Base-by-base conservation (phyloP, 2,888 invertebrate genomes). In the Calliphora vomitoria region DNA sequence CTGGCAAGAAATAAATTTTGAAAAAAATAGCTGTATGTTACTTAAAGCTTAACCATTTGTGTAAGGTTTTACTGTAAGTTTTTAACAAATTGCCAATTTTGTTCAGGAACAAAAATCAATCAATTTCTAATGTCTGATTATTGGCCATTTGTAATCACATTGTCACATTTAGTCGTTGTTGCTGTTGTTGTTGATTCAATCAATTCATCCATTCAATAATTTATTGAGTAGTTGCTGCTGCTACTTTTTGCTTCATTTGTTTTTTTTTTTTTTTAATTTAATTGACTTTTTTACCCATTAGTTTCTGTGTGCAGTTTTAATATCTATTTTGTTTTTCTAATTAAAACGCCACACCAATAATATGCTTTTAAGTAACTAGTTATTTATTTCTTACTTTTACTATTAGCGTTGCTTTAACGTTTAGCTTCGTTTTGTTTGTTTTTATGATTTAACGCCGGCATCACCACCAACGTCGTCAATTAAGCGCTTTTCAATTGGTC, bases 131-230 rank as follows among this genome's bases (percentile, higher is more conserved):
- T 55, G 44, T 53, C 82, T 75, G 47, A 80, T 85, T 87, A 85
- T 69, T 75, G 66, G 8, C 69, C 44, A 79, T 87, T 82, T 79
- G 79, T 69, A 87, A 82, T 58, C 85, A 87, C 66, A 64, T 31
- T 62, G 72, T 50, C 62, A 66, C 72, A 68, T 82, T 79, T 44
- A 35, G 31, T 66, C 76, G 50, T n/a, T 68, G 50, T n/a, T 68
- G 8, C 18, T n/a, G 2, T 64, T 41, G 53, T 71, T 75, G n/a
- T 69, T 58, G 44, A 64, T 58, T 74, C 11, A 31, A 66, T 64
- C 50, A 25, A 64, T 20, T 75, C 15, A 66, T 68, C 1, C 31
- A 13, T 44, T 75, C 44, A 60, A 15, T 18, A 53, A 58, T 64
- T 8, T 35, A 18, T 50, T 50, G 31, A 78, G 13, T 44, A 69